These are phyloP conservation scores for Cochlearius cochlearius DNA, from an alignment of 2,113 vertebrate genomes.

Conservation along the genomic window DNA sequence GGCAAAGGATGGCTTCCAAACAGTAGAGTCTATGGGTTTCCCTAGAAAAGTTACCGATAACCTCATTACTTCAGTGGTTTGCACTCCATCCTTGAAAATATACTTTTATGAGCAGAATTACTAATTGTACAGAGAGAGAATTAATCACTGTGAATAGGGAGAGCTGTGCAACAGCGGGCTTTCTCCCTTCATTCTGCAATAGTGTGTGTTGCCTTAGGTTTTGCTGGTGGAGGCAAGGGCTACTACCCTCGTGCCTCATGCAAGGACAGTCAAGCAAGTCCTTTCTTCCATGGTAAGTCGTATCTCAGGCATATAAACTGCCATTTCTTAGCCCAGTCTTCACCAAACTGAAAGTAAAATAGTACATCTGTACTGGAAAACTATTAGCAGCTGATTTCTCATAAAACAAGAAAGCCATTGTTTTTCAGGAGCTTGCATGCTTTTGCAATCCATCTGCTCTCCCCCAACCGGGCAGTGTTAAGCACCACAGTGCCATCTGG, in stretches of 20 bases:
- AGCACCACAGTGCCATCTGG: constrained; percentile 39
- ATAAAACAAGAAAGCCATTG: constrained; percentile 28
- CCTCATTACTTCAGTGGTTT: background rate
- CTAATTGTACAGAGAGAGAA: background rate
- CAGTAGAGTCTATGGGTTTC: background rate
- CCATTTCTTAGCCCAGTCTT: constrained; percentile 11
- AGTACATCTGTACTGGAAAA: constrained; percentile 34
- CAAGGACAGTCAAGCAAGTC: background rate
- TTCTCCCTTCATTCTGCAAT: background rate
- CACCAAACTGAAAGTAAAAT: background rate
- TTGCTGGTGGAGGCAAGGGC: background rate
- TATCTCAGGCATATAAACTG: background rate
- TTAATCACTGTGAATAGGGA: background rate
- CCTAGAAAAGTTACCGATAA: background rate
- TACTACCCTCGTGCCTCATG: background rate
- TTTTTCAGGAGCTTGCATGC: background rate
- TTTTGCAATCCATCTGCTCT: background rate
- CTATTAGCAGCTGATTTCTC: background rate
- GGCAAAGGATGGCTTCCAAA: background rate
- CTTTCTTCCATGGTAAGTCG: background rate
- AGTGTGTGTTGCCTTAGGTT: background rate
- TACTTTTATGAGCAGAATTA: background rate
- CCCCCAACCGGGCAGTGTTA: background rate
- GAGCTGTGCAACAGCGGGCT: background rate
- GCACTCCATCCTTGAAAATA: background rate